Percentiles rank a stretch among this genome's conserved stretches.
Evolutionary conservation across 92 coral and sea anemone genomes (phyloP).

Genomic region (Actinostola sp.): DNA sequence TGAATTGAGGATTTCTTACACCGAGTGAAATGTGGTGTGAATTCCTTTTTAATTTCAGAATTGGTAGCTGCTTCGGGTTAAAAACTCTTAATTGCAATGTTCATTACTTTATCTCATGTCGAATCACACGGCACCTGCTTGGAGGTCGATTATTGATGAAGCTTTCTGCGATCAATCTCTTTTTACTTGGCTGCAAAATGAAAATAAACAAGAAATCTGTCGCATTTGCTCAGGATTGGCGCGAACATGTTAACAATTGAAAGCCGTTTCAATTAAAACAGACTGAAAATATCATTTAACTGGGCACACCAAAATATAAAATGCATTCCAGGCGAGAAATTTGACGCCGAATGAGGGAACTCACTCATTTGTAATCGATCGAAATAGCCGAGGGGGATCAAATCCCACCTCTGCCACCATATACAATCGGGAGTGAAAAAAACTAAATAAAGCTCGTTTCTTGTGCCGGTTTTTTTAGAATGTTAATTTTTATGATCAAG

Average conservation of each 20-base stretch:
- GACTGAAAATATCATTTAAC: not conserved
- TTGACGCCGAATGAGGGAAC: not conserved
- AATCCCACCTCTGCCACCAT: slow-evolving; percentile 19
- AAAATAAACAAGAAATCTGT: slow-evolving; percentile 2
- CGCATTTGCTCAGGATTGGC: slow-evolving; percentile 23
- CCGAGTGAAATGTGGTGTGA: not conserved
- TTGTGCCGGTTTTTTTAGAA: too few species aligned
- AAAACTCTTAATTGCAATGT: slow-evolving; percentile 1
- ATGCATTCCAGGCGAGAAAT: not conserved
- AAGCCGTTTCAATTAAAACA: slow-evolving; percentile 2
- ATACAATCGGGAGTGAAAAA: too few species aligned
- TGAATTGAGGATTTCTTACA: not conserved
- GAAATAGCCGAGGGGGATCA: not conserved
- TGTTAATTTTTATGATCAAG: too few species aligned
- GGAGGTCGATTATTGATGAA: slow-evolving; percentile 22
- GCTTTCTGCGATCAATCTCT: slow-evolving; percentile 9
- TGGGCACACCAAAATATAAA: not conserved
- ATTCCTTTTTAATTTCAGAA: not conserved
- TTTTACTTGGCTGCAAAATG: not conserved
- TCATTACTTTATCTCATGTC: slow-evolving; percentile 1
- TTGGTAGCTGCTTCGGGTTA: not conserved
- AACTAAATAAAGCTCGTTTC: too few species aligned
- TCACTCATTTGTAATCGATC: slow-evolving; percentile 3
- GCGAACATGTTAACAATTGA: not conserved
- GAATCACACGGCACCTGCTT: slow-evolving; percentile 11